Evolutionary conservation across 2,888 invertebrate genomes (phyloP).

Genomic region (Zygothrica quintamaculata): DNA sequence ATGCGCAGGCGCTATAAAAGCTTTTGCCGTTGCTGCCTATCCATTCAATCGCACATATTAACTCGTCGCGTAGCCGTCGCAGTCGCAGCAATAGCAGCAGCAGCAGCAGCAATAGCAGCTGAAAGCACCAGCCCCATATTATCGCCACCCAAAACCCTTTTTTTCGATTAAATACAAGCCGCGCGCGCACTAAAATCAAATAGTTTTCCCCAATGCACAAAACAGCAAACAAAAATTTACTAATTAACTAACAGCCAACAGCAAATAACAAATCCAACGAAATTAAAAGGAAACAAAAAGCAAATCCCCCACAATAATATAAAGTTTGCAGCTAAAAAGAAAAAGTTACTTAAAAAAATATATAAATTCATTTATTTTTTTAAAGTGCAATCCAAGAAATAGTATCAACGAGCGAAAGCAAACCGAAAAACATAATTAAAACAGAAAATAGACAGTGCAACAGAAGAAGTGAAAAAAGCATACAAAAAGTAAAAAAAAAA

Average conservation of each 20-base stretch:
- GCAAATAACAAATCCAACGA: constrained; percentile 17
- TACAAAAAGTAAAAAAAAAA: constrained; percentile 5
- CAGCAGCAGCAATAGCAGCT: constrained; percentile 22
- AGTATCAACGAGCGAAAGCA: constrained; percentile 3
- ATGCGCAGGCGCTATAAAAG: constrained; percentile 64
- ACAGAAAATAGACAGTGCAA: constrained; percentile 26
- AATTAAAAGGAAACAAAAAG: constrained; percentile 17
- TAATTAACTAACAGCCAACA: constrained; percentile 41
- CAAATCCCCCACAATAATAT: constrained; percentile 11
- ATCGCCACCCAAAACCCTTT: constrained; percentile 12
- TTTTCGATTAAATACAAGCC: constrained; percentile 9
- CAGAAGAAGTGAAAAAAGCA: constrained; percentile 4
- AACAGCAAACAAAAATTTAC: constrained; percentile 22
- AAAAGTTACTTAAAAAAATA: no score
- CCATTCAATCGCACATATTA: constrained; percentile 73
- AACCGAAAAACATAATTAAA: constrained; percentile 12
- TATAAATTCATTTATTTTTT: constrained; percentile 33
- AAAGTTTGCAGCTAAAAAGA: constrained; percentile 22
- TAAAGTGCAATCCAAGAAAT: constrained; percentile 33
- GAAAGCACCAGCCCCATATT: constrained; percentile 27
- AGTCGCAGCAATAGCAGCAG: constrained; percentile 30
- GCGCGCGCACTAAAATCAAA: constrained; percentile 37
- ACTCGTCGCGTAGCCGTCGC: constrained; percentile 66
- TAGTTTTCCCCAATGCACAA: constrained; percentile 17
- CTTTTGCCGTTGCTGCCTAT: constrained; percentile 37